Evolutionary conservation across 2,888 invertebrate genomes (phyloP).

Genomic region (Limenitis camilla): DNA sequence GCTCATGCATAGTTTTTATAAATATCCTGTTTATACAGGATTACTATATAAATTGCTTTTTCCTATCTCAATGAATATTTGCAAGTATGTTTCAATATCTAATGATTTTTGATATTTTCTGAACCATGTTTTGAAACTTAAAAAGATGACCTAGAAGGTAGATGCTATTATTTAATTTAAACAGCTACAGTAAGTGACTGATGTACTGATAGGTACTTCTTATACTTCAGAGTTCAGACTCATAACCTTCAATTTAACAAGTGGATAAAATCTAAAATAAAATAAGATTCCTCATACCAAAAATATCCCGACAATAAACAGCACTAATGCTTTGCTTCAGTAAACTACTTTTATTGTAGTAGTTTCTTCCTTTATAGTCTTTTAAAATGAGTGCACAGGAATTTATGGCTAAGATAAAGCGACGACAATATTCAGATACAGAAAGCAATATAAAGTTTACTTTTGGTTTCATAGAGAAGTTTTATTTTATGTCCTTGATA

Average conservation of each 20-base stretch:
- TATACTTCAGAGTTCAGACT: not conserved
- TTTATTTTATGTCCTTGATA: constrained; percentile 9
- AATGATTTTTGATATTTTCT: too few relatives aligned
- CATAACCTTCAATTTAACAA: not conserved
- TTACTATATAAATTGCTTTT: too few relatives aligned
- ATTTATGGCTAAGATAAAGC: constrained; percentile 27
- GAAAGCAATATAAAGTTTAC: constrained; percentile 21
- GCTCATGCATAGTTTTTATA: too few relatives aligned
- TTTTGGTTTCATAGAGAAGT: constrained; percentile 12
- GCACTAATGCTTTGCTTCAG: constrained; percentile 17
- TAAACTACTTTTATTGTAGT: constrained; percentile 24
- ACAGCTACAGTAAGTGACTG: not conserved
- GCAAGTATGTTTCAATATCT: too few relatives aligned
- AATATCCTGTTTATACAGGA: too few relatives aligned
- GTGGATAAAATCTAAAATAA: not conserved
- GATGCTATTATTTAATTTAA: too few relatives aligned
- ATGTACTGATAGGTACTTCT: not conserved
- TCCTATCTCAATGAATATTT: too few relatives aligned
- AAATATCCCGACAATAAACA: constrained; percentile 19
- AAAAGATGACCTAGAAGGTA: too few relatives aligned
- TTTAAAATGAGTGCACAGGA: constrained; percentile 24
- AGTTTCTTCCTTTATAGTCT: constrained; percentile 27
- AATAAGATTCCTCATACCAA: constrained; percentile 7
- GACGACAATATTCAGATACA: constrained; percentile 24
- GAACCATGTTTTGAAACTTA: too few relatives aligned